Conservation (phyloP, 2,113 vertebrate species). For the Dermatemys mawii region DNA sequence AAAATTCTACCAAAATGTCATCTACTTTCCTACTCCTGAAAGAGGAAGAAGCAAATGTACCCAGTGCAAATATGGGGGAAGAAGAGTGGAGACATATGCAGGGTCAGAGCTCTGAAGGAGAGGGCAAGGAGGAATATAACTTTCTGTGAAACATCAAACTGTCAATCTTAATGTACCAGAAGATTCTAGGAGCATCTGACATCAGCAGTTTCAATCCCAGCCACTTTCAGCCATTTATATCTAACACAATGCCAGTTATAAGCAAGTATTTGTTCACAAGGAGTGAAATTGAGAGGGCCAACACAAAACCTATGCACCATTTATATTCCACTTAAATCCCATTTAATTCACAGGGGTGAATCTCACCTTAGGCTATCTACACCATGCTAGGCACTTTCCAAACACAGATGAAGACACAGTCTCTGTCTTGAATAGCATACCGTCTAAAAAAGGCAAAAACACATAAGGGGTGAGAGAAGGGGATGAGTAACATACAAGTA, state of each 20-base stretch:
- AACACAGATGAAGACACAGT: constrained; percentile 19
- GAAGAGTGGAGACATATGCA: background rate
- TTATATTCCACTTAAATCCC: background rate
- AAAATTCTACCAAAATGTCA: background rate
- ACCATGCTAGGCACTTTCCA: background rate
- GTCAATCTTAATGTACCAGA: background rate
- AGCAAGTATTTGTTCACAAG: background rate
- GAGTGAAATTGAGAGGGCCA: background rate
- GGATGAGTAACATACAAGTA: constrained; percentile 52
- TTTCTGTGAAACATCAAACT: background rate
- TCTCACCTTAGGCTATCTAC: constrained; percentile 17
- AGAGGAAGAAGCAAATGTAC: background rate
- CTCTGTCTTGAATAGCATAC: constrained; percentile 29
- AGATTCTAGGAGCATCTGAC: background rate
- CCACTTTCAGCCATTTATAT: background rate
- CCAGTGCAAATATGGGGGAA: background rate
- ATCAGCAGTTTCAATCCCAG: background rate
- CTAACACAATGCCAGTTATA: background rate
- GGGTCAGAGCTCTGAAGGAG: background rate
- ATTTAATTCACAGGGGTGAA: constrained; percentile 20
- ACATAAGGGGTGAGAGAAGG: constrained; percentile 52
- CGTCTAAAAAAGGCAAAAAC: constrained; percentile 33
- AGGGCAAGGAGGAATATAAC: background rate
- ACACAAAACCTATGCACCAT: background rate
- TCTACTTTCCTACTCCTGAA: background rate